Conservation (phyloP, 2,113 vertebrate species). For the Colossoma macropomum region DNA sequence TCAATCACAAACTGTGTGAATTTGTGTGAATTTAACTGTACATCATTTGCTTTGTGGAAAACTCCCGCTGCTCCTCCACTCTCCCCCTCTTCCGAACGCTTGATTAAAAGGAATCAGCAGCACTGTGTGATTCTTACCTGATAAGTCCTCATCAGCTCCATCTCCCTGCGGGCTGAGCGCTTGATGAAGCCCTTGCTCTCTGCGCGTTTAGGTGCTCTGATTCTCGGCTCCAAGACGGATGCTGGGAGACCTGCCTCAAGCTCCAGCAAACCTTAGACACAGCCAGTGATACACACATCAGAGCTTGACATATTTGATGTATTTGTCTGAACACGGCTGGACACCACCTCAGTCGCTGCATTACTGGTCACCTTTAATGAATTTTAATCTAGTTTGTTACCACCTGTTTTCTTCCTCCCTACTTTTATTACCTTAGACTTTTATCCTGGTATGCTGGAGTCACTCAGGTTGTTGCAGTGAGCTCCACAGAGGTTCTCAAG, state of each 20-base stretch:
- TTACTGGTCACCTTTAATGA: too few species aligned
- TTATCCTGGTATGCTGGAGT: too few species aligned
- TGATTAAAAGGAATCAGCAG: not conserved
- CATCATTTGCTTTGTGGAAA: not conserved
- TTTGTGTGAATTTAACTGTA: too few species aligned
- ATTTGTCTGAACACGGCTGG: too few species aligned
- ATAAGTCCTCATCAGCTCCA: slow-evolving; percentile 78
- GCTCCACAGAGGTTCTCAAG: too few species aligned
- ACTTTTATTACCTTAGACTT: too few species aligned
- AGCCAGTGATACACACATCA: slow-evolving; percentile 22
- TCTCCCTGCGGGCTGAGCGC: slow-evolving; percentile 70
- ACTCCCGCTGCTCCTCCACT: not conserved
- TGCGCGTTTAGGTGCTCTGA: slow-evolving; percentile 71
- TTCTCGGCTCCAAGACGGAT: slow-evolving; percentile 71
- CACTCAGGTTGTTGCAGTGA: too few species aligned
- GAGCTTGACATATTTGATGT: not conserved
- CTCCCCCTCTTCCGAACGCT: not conserved
- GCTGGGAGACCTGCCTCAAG: slow-evolving; percentile 79
- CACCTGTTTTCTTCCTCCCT: too few species aligned
- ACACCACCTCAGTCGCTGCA: too few species aligned
- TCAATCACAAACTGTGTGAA: too few species aligned
- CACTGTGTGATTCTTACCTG: slow-evolving; percentile 76
- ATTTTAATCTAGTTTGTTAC: too few species aligned
- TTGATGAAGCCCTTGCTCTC: slow-evolving; percentile 67
- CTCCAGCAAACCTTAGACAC: slow-evolving; percentile 79